A percentile compares a stretch with the other conserved stretches of the same genome.
Evolutionary conservation across 2,888 invertebrate genomes (phyloP).

Genomic region (Deilephila porcellus): DNA sequence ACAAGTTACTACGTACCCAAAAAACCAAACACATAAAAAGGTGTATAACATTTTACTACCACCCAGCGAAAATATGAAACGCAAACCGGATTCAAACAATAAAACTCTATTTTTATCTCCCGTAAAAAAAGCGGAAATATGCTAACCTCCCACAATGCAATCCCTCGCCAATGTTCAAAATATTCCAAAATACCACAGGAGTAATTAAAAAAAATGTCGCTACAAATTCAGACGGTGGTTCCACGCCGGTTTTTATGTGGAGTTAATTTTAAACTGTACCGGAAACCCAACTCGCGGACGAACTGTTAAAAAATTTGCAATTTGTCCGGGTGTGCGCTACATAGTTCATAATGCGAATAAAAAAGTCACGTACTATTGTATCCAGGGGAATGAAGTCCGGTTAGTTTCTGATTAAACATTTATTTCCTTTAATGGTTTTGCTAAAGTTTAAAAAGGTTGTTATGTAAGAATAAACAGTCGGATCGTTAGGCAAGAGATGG

Average conservation of each 20-base stretch:
- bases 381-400: not conserved
- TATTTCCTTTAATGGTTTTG: not conserved
- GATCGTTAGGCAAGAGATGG: too few species aligned
- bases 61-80: not conserved
- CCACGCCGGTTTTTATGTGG: not conserved
- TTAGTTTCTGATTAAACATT: slow-evolving; percentile 5
- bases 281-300: not conserved
- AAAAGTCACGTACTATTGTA: slow-evolving; percentile 15
- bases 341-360: slow-evolving; percentile 7
- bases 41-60: too few species aligned
- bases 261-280: slow-evolving; percentile 14
- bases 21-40: too few species aligned
- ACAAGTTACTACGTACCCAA: too few species aligned
- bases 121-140: not conserved
- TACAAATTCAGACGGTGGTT: slow-evolving; percentile 12
- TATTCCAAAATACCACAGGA: slow-evolving; percentile 3
- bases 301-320: slow-evolving; percentile 22
- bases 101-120: not conserved
- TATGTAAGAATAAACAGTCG: not conserved
- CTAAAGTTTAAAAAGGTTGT: not conserved
- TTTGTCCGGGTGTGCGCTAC: slow-evolving; percentile 1
- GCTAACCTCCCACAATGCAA: not conserved
- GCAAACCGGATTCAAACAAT: not conserved
- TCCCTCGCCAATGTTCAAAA: not conserved
- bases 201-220: slow-evolving; percentile 15